A percentile compares a stretch with the other conserved stretches of the same genome.
These are phyloP conservation scores for Anodontia alba DNA, from an alignment of 2,888 invertebrate species.

Conservation along the genomic window DNA sequence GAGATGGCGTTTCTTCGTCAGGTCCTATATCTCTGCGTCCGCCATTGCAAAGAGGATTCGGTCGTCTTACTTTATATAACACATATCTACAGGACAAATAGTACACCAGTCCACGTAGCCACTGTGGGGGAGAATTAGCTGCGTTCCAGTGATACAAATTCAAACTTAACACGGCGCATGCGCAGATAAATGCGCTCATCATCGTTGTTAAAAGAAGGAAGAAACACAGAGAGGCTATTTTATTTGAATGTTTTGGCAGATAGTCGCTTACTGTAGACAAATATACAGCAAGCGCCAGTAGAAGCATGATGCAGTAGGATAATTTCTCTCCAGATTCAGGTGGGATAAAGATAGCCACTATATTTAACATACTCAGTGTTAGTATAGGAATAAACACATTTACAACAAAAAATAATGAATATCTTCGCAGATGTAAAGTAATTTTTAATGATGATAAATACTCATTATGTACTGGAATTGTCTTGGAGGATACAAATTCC, in stretches of 20 bases:
- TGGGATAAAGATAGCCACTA: conserved; percentile 32
- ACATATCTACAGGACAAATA: background rate
- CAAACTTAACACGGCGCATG: background rate
- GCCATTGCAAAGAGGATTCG: background rate
- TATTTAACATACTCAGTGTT: conserved; percentile 24
- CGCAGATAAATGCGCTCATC: conserved; percentile 29
- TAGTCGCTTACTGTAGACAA: conserved; percentile 22
- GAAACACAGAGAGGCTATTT: conserved; percentile 29
- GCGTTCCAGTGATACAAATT: background rate
- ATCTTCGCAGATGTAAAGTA: conserved; percentile 5
- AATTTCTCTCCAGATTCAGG: conserved; percentile 39
- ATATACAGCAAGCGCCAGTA: conserved; percentile 31
- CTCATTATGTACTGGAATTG: background rate
- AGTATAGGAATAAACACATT: conserved; percentile 33
- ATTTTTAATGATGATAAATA: background rate
- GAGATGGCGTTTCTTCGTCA: background rate
- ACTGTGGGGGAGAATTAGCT: background rate
- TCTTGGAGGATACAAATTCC: background rate
- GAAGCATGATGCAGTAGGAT: conserved; percentile 33
- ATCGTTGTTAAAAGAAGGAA: conserved; percentile 18
- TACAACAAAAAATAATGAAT: conserved; percentile 23
- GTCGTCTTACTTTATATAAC: background rate
- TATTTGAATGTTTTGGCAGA: conserved; percentile 32
- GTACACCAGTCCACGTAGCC: background rate
- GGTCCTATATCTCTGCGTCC: background rate